These are phyloP conservation scores for Eupithecia vulgata DNA, from an alignment of 2,888 invertebrate species.

Conservation along the genomic window DNA sequence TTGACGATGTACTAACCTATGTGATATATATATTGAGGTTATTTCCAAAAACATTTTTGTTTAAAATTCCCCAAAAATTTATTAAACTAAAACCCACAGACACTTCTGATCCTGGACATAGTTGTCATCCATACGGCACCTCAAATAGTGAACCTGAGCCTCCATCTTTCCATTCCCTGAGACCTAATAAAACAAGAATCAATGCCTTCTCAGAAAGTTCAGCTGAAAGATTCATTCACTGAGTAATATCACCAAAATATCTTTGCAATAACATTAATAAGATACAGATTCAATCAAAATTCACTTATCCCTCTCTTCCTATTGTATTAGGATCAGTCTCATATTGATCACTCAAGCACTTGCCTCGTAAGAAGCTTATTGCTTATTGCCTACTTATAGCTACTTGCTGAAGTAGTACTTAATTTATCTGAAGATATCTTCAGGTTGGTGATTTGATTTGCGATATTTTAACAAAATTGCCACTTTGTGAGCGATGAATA, in stretches of 20 bases:
- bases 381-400: neutral
- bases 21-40: no score
- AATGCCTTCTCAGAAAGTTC: neutral
- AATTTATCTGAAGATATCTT: constrained; percentile 6
- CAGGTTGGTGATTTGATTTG: neutral
- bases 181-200: no score
- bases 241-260: constrained; percentile 4
- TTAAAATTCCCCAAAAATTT: no score
- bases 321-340: constrained; percentile 36
- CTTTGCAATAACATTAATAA: constrained; percentile 8
- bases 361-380: constrained; percentile 11
- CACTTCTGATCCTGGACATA: no score
- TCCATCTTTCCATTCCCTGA: no score
- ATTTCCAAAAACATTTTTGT: no score
- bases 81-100: no score
- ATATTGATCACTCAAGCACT: constrained; percentile 36
- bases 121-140: no score
- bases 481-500: neutral
- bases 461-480: neutral
- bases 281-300: constrained; percentile 26
- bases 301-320: constrained; percentile 40
- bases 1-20: no score
- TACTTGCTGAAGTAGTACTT: constrained; percentile 4
- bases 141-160: no score
- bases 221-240: neutral